A percentile compares a stretch with the other conserved stretches of the same genome.
phyloP scores from a whole-genome alignment of 1,140 invertebrate species.

The Zaprionus taronus region DNA sequence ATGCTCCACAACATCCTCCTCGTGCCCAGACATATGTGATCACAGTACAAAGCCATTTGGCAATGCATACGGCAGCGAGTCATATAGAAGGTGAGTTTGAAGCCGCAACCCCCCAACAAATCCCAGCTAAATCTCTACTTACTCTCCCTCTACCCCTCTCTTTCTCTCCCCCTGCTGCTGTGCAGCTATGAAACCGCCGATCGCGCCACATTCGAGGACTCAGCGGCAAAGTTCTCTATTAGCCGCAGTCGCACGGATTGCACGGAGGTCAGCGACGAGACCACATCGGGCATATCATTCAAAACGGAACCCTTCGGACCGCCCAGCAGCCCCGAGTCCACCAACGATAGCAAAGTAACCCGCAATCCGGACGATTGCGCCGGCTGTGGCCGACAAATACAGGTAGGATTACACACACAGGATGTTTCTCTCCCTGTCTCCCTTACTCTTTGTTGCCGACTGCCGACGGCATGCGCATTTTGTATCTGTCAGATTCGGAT shows the following conservation, averaged over 20 bases:
- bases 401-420: slow-evolving; percentile 54
- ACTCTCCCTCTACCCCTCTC: not conserved
- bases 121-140: not conserved
- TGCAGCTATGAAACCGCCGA: slow-evolving; percentile 81
- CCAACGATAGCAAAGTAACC: slow-evolving; percentile 73
- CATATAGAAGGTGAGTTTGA: slow-evolving; percentile 79
- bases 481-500: not conserved
- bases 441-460: not conserved
- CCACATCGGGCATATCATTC: slow-evolving; percentile 82
- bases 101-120: not conserved
- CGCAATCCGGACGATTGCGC: slow-evolving; percentile 81
- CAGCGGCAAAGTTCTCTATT: slow-evolving; percentile 76
- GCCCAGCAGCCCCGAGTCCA: slow-evolving; percentile 83
- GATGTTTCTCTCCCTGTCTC: not conserved
- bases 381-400: slow-evolving; percentile 84
- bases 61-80: slow-evolving; percentile 77
- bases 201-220: slow-evolving; percentile 77
- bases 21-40: slow-evolving; percentile 83
- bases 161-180: not conserved
- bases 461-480: slow-evolving; percentile 1
- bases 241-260: slow-evolving; percentile 77
- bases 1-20: slow-evolving; percentile 73
- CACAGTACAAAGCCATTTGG: slow-evolving; percentile 84
- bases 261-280: slow-evolving; percentile 78
- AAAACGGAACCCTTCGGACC: slow-evolving; percentile 83